Evolutionary conservation across 2,888 invertebrate species (phyloP), one percentile per base, ranked within the genome.

Genomic region (Cheilosia scutellata): DNA sequence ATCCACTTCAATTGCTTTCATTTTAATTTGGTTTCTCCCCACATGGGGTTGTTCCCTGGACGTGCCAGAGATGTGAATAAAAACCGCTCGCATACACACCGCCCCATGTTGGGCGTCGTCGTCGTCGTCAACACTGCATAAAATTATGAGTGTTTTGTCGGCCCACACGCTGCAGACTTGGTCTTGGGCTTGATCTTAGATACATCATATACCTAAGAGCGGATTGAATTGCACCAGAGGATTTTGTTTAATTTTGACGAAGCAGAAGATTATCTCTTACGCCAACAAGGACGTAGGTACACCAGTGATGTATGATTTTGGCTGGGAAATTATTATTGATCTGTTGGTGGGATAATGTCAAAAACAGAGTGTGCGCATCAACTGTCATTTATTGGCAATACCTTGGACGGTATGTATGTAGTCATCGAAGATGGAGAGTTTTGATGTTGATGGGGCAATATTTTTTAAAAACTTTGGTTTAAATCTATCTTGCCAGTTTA

Each of bases 1-100:
- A 53, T 86, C 60, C 71, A 44, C 76, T 72, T 80, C 65, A 86
- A 76, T 65, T 86, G 75, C 82, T 82, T 80, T 82, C 80, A 68
- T 82, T 82, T 77, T 82, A 82, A 86, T 86, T 86, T 76, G 63
- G 62, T 68, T 66, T 82, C 76, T 76, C 86, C 86, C 82, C 86
- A 66, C 86, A 86, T 82, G 86, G 86, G 86, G 86, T 72, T 77
- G 82, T 55, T 71, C 60, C 47, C 47, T 70, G 16, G 33, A 33
- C 42, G 29, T 68, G 76, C 63, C 4, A 49, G 29, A 51, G 62
- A 62, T 58, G 66, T 68, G 62, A 27, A 16, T 20, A 58, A 31
- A 53, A 42, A 2, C 25, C n/a, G 31, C 42, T 53, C 53, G 40
- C 57, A 66, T 31, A 57, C 16, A 66, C 76, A 58, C 57, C 70